phyloP scores from a whole-genome alignment of 1,140 invertebrate species.

The Ruditapes philippinarum region DNA sequence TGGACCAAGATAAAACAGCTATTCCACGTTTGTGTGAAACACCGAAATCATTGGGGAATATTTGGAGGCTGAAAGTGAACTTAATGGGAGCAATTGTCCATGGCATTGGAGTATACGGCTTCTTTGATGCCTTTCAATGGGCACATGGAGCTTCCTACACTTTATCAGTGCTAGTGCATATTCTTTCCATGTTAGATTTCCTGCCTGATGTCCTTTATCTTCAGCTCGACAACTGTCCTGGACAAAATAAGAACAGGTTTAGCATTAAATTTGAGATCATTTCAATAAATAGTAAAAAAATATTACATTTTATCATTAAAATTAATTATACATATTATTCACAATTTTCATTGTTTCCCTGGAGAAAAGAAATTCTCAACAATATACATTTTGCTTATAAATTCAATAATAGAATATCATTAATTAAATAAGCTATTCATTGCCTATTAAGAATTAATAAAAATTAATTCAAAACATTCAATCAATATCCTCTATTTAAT shows the following conservation, averaged over 20 bases:
- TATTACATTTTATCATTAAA: too few species aligned
- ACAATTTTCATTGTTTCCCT: too few species aligned
- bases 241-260: conserved; percentile 25
- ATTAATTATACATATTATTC: too few species aligned
- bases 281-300: too few species aligned
- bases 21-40: not conserved
- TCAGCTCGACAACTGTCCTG: conserved; percentile 36
- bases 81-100: conserved; percentile 34
- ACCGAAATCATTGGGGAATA: not conserved
- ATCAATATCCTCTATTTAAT: too few species aligned
- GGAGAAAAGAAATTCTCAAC: too few species aligned
- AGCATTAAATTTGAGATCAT: too few species aligned
- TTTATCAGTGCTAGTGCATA: conserved; percentile 3
- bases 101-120: conserved; percentile 24
- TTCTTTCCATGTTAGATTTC: not conserved
- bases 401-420: too few species aligned
- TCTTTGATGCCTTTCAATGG: conserved; percentile 9
- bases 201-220: conserved; percentile 15
- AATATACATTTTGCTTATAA: too few species aligned
- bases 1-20: conserved; percentile 29
- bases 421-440: too few species aligned
- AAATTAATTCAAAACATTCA: too few species aligned
- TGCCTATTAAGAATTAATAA: too few species aligned
- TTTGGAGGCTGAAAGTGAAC: conserved; percentile 25
- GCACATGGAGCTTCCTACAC: conserved; percentile 2